These are phyloP conservation scores for Anomalospiza imberbis DNA, from an alignment of 2,797 vertebrate genomes.

Conservation along the genomic window DNA sequence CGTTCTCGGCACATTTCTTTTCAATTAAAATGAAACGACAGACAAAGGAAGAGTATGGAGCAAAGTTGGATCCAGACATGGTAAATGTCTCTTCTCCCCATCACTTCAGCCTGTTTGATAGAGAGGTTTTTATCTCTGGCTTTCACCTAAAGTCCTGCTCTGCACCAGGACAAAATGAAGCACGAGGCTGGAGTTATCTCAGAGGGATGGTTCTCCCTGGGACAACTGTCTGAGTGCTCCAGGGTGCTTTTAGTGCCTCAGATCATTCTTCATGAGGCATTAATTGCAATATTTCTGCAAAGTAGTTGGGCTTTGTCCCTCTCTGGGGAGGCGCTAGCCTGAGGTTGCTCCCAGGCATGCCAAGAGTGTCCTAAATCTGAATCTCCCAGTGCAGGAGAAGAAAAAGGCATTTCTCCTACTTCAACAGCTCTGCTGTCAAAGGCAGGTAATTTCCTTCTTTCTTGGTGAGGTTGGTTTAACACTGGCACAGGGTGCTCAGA, in stretches of 20 bases:
- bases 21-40: constrained; percentile 47
- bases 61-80: not conserved
- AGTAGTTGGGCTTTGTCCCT: not conserved
- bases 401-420: not conserved
- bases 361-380: not conserved
- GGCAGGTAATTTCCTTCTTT: not conserved
- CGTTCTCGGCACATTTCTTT: not conserved
- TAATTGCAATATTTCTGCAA: not conserved
- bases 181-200: not conserved
- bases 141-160: not conserved
- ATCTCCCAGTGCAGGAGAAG: rapidly evolving
- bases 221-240: not conserved
- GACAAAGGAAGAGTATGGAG: not conserved
- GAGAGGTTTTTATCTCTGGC: not conserved
- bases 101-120: not conserved
- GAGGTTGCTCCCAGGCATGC: not conserved
- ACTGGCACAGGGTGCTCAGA: rapidly evolving
- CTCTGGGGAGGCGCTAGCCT: rapidly evolving
- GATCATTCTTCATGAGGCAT: not conserved
- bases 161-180: not conserved
- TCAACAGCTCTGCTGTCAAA: not conserved
- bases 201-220: not conserved
- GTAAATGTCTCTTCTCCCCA: not conserved
- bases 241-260: not conserved
- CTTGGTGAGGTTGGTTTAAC: not conserved